Base-by-base conservation (phyloP, 2,113 vertebrate genomes). In the Oceanites oceanicus region DNA sequence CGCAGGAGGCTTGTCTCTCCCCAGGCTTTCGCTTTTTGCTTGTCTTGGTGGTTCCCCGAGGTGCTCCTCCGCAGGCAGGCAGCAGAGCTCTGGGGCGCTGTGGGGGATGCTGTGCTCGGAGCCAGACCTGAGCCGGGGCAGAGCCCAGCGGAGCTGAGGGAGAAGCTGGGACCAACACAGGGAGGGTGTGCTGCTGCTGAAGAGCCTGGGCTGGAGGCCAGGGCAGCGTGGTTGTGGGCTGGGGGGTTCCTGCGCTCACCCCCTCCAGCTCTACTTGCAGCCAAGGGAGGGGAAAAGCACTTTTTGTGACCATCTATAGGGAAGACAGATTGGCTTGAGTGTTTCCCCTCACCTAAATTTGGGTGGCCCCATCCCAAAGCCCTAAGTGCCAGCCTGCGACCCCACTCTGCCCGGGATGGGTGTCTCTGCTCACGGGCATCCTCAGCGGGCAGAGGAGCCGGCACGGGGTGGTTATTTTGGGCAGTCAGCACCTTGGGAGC, bases 21-120 rank as follows among this genome's bases (percentile, higher is more conserved):
- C 27, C 1, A 4, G 30, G 20, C 27, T 84, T 81, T 81, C 0
- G 0, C 22, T 56, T 27, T 34, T 32, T 0, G 3, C 38, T 84
- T 72, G 19, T 38, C 66, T 49, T 9, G 6, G 30, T 8, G 7
- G 11, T 10, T 87, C 12, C 26, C 15, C 0, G 0, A 55, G n/a
- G 7, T 0, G 0, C 10, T 73, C 15, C 45, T 29, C 36, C 1
- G 6, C 0, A 2, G 40, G 25, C 82, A 55, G 63, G 63, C 62
- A 67, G 66, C 44, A 58, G 56, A 53, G 52, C 25, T 77, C 56
- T 62, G 0, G 6, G 52, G 22, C 8, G 15, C 13, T 81, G 49
- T 20, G 20, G 29, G 47, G 25, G 34, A 34, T 34, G 27, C 23
- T 49, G 20, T 13, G 18, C 53, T 68, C 17, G 10, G 21, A 86